Evolutionary conservation across 2,888 invertebrate genomes (phyloP).

Genomic region (Drosophila lacicola): DNA sequence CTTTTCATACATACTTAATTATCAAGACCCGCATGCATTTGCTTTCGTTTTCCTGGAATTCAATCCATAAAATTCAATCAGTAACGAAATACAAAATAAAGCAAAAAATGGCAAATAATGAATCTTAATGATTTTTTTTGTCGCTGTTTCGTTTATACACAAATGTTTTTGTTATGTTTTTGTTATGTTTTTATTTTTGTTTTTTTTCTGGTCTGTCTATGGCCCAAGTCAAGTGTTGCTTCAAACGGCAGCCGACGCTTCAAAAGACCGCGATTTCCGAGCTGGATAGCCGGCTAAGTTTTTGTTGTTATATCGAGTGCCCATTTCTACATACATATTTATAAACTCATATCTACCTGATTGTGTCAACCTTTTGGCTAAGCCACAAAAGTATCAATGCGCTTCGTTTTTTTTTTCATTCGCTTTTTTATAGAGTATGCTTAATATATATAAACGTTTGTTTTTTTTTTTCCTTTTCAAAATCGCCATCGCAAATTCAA

Average conservation of each 20-base stretch:
- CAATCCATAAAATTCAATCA: conserved; percentile 41
- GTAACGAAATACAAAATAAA: conserved; percentile 6
- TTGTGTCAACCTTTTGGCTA: conserved; percentile 73
- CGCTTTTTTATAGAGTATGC: conserved; percentile 5
- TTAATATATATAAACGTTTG: conserved; percentile 11
- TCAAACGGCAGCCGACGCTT: conserved; percentile 71
- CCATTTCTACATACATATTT: conserved; percentile 13
- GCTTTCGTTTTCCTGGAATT: conserved; percentile 48
- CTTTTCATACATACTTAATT: conserved; percentile 15
- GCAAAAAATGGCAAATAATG: conserved; percentile 57
- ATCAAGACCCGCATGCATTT: conserved; percentile 36
- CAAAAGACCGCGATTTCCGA: conserved; percentile 40
- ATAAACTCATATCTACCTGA: conserved; percentile 68
- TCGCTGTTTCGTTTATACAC: conserved; percentile 16
- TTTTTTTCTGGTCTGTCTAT: conserved; percentile 32
- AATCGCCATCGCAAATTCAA: conserved; percentile 68
- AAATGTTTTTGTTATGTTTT: conserved; percentile 6
- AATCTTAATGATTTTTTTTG: conserved; percentile 70
- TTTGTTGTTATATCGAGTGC: conserved; percentile 33
- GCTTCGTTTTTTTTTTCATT: conserved; percentile 20
- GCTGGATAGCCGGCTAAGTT: neutral
- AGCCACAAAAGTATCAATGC: conserved; percentile 56
- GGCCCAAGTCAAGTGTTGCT: conserved; percentile 69
- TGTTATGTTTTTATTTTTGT: neutral
- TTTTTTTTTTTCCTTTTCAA: conserved; percentile 25